Conservation (phyloP, 2,113 vertebrate genomes). For the Tinamus guttatus region DNA sequence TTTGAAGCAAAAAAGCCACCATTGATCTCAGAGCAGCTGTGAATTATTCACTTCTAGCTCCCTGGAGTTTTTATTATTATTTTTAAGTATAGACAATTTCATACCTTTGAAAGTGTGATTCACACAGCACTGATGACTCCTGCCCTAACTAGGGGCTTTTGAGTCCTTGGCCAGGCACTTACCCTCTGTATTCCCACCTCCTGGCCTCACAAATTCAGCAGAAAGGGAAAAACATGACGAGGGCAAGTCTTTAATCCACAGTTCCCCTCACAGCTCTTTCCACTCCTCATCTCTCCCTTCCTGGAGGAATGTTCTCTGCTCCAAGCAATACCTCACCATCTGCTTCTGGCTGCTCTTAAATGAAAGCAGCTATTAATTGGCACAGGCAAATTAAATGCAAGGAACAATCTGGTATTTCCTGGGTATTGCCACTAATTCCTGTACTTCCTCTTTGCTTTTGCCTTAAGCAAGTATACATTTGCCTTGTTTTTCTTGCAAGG, state of each 20-base stretch:
- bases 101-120: too few species aligned
- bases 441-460: not conserved
- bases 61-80: not conserved
- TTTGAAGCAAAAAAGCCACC: not conserved
- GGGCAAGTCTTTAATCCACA: not conserved
- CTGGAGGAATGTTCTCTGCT: not conserved
- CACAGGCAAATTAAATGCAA: too few species aligned
- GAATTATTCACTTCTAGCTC: not conserved
- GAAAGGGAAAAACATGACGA: not conserved
- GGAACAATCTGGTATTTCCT: not conserved
- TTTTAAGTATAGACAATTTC: too few species aligned
- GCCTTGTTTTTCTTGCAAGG: not conserved
- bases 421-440: not conserved
- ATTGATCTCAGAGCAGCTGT: not conserved
- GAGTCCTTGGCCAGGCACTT: not conserved
- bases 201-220: not conserved
- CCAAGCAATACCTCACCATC: not conserved
- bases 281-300: not conserved
- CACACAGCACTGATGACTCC: too few species aligned
- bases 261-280: not conserved
- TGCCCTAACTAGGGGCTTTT: too few species aligned
- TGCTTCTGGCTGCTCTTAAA: not conserved
- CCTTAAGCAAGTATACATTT: not conserved
- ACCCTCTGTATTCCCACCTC: not conserved
- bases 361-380: not conserved